phyloP scores from a whole-genome alignment of 2,888 invertebrate species.

The Tetanocera ferruginea region DNA sequence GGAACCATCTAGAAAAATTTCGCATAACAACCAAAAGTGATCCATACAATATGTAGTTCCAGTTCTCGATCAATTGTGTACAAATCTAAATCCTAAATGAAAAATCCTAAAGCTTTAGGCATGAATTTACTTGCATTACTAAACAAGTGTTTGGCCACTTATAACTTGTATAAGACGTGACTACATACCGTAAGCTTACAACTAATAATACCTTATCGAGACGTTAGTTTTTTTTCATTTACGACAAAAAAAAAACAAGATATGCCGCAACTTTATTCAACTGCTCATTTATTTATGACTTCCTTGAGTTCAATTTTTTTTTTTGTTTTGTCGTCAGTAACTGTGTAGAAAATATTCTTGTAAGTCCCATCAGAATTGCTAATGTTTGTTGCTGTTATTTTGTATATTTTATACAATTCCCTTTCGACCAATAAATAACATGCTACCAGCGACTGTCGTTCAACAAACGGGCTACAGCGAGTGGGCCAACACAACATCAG shows the following conservation, averaged over 20 bases:
- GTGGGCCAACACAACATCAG: too few relatives aligned
- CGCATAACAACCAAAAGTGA: too few relatives aligned
- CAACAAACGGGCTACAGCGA: background rate
- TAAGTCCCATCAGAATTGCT: slow-evolving; percentile 16
- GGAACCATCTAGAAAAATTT: too few relatives aligned
- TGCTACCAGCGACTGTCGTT: background rate
- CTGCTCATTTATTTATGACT: background rate
- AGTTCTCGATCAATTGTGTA: too few relatives aligned
- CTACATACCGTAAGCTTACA: too few relatives aligned
- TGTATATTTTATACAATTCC: background rate
- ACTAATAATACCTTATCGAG: background rate
- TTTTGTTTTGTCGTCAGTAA: background rate
- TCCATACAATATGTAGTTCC: too few relatives aligned
- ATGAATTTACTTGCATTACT: too few relatives aligned
- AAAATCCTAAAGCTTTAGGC: too few relatives aligned
- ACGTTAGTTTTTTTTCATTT: background rate
- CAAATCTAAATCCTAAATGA: too few relatives aligned
- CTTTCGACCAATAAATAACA: slow-evolving; percentile 14
- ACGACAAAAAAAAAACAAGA: background rate
- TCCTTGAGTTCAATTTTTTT: background rate
- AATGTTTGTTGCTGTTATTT: background rate
- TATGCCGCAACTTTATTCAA: background rate
- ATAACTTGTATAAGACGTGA: too few relatives aligned
- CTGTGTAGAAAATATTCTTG: background rate
- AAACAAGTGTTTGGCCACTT: too few relatives aligned